Base-by-base conservation (phyloP, 2,888 invertebrate genomes). In the Zhengitettix transpicula region DNA sequence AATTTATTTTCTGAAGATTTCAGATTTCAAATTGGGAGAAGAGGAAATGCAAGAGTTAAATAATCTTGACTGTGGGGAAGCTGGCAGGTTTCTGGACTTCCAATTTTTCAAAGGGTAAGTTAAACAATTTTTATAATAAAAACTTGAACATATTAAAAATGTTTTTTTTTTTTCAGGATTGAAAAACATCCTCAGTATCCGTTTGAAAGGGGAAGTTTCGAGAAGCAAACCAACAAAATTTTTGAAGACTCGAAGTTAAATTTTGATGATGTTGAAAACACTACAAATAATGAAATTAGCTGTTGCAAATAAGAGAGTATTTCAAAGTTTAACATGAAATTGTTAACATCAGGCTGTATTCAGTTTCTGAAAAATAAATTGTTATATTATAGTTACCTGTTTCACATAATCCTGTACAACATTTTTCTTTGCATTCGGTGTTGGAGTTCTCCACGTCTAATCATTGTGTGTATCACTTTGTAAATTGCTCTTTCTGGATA, bases 361-460 rank as follows among this genome's bases (percentile, higher is more conserved):
- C n/a, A 28, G 7, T 28, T 28, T 28, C 7, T 28, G 28, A 7
- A 28, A 28, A 28, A 28, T 28, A 28, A 28, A 28, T 28, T 28
- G 28, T 28, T 28, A 28, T 7, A 28, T 28, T 28, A 28, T 28
- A 28, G 28, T 28, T 28, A 28, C 28, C 28, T 59, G 41, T 40
- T 56, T 79, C 77, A 95, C 69, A 89, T 88, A 51, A 98, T 77
- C 65, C 99, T 81, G 74, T 92, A 97, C 17, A 99, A 78, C 91
- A 98, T 93, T 78, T 95, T 96, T 60, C 98, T 80, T 73, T 99
- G 98, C 81, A 95, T 84, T 58, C 97, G 82, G 75, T 97, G 93
- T 69, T 98, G 97, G 55, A 99, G 74, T 71, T 99, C 97, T 0
- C 97, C 99, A 15, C 97, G 81, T 41, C 95, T 80, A 66, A 99